phyloP scores from a whole-genome alignment of 2,113 vertebrate species.

The Apteryx owenii region DNA sequence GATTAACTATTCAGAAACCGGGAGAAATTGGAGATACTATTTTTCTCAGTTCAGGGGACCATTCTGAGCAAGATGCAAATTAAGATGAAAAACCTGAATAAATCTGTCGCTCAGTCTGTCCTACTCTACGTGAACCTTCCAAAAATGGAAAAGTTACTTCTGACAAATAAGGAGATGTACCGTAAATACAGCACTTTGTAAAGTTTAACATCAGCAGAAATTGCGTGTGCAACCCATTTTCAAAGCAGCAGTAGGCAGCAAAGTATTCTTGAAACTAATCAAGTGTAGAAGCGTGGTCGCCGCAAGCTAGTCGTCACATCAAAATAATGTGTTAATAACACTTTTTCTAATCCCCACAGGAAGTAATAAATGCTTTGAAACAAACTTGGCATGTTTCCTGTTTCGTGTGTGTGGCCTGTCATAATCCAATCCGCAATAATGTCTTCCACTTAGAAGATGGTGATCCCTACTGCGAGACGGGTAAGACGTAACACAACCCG shows the following conservation, averaged over 20 bases:
- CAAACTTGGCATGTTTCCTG: constrained; percentile 97
- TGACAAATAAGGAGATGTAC: not conserved
- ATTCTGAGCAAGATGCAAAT: not conserved
- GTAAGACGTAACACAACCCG: constrained; percentile 71
- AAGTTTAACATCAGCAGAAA: not conserved
- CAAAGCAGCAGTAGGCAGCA: not conserved
- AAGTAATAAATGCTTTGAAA: constrained; percentile 98
- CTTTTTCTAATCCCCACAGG: constrained; percentile 78
- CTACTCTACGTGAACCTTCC: not conserved
- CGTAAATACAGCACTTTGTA: constrained; percentile 18
- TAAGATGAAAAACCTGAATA: not conserved
- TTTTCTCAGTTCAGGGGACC: not conserved
- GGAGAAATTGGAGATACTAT: not conserved
- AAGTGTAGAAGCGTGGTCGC: constrained; percentile 20
- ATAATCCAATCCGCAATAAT: constrained; percentile 93
- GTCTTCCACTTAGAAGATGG: constrained; percentile 98
- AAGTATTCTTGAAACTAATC: not conserved
- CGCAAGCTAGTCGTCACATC: constrained; percentile 17
- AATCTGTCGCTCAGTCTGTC: not conserved
- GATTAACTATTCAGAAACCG: not conserved
- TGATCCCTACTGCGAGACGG: constrained; percentile 96
- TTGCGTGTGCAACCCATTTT: not conserved
- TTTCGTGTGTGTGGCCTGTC: constrained; percentile 92
- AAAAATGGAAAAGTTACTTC: not conserved
- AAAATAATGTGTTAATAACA: constrained; percentile 45